Conservation (phyloP, 2,113 vertebrate species). For the Leuciscus idus region DNA sequence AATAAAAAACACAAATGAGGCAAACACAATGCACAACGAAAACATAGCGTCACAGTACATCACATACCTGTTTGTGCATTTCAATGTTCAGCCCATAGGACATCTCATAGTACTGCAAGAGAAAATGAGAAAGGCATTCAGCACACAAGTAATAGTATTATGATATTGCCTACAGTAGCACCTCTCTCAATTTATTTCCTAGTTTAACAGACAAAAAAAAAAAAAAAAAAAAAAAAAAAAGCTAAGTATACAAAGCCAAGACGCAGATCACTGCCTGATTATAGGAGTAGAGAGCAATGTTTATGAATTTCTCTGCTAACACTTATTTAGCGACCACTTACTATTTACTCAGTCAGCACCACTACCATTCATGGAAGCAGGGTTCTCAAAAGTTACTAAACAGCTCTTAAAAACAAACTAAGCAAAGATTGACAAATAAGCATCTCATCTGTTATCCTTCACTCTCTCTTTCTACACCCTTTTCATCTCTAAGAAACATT, state of each 20-base stretch:
- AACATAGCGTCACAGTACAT: neutral
- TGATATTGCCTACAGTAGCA: neutral
- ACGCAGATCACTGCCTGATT: neutral
- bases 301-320: neutral
- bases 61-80: slow-evolving; percentile 71
- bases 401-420: neutral
- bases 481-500: neutral
- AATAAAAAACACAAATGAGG: neutral
- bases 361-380: neutral
- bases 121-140: slow-evolving; percentile 63
- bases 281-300: slow-evolving; percentile 1
- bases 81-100: slow-evolving; percentile 88
- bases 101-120: slow-evolving; percentile 85
- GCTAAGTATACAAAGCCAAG: neutral
- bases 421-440: neutral
- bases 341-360: neutral
- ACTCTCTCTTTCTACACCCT: neutral
- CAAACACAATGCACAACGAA: neutral
- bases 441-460: neutral
- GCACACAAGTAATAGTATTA: slow-evolving; percentile 64
- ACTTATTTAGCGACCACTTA: neutral
- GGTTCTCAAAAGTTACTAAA: neutral
- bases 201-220: neutral
- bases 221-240: too few species aligned
- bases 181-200: neutral